phyloP scores from a whole-genome alignment of 37 sponge, comb jelly and placozoan genomes.

The Ianthella basta region DNA sequence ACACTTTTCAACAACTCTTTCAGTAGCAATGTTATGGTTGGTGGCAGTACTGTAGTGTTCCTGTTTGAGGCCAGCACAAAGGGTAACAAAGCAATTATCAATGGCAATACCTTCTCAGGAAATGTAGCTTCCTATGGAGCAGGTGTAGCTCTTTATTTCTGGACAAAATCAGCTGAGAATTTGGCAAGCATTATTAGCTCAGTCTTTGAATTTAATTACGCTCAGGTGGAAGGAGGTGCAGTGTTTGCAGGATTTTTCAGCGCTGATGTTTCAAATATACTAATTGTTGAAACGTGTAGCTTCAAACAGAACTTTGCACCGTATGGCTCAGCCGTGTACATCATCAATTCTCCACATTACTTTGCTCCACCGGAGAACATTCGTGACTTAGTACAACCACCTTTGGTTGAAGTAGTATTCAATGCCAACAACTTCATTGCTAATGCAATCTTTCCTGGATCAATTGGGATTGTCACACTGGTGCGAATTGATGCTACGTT shows the following conservation, averaged over 20 bases:
- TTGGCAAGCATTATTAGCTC: conserved; percentile 36
- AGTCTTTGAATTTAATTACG: conserved; percentile 56
- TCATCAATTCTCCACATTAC: background rate
- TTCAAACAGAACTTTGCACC: background rate
- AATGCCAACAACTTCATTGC: background rate
- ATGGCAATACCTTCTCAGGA: background rate
- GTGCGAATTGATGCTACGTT: background rate
- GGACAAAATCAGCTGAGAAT: conserved; percentile 23
- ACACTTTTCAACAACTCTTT: conserved; percentile 23
- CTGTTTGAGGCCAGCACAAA: background rate
- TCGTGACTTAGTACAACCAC: background rate
- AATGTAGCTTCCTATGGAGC: conserved; percentile 76
- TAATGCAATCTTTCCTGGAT: background rate
- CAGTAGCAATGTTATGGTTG: background rate
- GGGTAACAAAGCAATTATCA: background rate
- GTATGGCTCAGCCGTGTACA: background rate
- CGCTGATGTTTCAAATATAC: background rate
- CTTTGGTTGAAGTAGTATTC: background rate
- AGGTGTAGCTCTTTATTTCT: conserved; percentile 66
- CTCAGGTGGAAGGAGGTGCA: conserved; percentile 78
- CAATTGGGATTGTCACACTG: conserved; percentile 5
- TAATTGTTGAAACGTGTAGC: background rate
- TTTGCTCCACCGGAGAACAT: background rate
- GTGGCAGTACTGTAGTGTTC: conserved; percentile 33
- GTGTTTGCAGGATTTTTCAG: conserved; percentile 57